Evolutionary conservation across 2,113 vertebrate genomes (phyloP).

Genomic region (Pseudois nayaur): DNA sequence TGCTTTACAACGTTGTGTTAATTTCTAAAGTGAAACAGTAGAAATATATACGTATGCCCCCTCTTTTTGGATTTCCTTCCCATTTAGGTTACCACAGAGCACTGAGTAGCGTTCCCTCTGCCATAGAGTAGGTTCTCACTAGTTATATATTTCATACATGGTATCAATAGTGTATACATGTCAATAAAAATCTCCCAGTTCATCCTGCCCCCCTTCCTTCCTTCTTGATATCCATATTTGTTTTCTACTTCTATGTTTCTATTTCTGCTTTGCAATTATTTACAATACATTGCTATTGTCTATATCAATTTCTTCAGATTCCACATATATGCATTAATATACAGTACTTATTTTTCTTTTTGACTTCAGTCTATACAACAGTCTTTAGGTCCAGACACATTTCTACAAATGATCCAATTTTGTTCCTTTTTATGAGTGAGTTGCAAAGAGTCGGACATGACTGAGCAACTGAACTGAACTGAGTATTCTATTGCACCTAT

Average conservation of each 20-base stretch:
- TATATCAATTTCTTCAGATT: neutral
- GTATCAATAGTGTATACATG: neutral
- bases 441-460: neutral
- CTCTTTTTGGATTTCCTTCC: neutral
- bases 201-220: neutral
- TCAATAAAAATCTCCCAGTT: neutral
- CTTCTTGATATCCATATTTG: neutral
- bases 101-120: neutral
- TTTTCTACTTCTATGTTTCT: neutral
- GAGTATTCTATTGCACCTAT: neutral
- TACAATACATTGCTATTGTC: neutral
- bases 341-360: neutral
- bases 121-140: neutral
- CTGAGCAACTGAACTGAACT: neutral
- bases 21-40: neutral
- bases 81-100: neutral
- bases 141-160: neutral
- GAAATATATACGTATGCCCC: neutral
- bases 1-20: neutral
- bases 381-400: neutral
- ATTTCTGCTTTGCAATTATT: neutral
- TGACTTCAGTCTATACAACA: neutral
- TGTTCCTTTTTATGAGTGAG: neutral
- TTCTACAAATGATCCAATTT: neutral
- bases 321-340: neutral